Evolutionary conservation across 2,113 vertebrate genomes (phyloP), one percentile per base, ranked within the genome.

Genomic region (Aptenodytes patagonicus): DNA sequence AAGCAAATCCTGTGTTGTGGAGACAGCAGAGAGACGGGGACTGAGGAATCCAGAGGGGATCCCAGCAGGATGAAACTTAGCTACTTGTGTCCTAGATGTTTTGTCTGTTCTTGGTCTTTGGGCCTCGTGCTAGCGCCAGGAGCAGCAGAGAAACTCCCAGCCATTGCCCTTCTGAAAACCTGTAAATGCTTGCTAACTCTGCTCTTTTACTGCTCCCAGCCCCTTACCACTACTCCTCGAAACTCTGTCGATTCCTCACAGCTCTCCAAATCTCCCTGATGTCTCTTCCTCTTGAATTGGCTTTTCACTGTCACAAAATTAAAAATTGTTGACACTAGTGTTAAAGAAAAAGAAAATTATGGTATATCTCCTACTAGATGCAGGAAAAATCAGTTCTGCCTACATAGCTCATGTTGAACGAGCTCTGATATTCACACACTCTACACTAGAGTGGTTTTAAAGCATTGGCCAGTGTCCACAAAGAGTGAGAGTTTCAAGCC

Each of bases 301-400:
- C 20, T 79, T 83, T 88, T 83, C 20, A 51, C 20, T 51, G 38
- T 62, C 15, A 54, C 22, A 60, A 42, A 68, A 68, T 16, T 46
- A 64, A 51, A 68, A 82, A 20, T 28, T 25, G 13, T 31, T 28
- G 19, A 79, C 0, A 0, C 0, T 34, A 58, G 4, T 3, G 4
- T 46, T 60, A 90, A 71, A 55, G 11, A 69, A 76, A 86, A 89
- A 46, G 15, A 60, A 49, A 12, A 40, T 71, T 36, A 36, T 22
- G 6, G 2, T 28, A 0, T 42, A 24, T 52, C 22, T 90, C 29
- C 20, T 64, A 24, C 26, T 38, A 69, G 44, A n/a, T 24, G 20
- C 7, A 29, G 18, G 58, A 52, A 86, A 88, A 66, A 58, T 79
- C 22, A 47, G 6, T 81, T 84, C 86, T 83, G 24, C 57, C 26